Conservation (phyloP, 2,113 vertebrate species). For the Daubentonia madagascariensis region DNA sequence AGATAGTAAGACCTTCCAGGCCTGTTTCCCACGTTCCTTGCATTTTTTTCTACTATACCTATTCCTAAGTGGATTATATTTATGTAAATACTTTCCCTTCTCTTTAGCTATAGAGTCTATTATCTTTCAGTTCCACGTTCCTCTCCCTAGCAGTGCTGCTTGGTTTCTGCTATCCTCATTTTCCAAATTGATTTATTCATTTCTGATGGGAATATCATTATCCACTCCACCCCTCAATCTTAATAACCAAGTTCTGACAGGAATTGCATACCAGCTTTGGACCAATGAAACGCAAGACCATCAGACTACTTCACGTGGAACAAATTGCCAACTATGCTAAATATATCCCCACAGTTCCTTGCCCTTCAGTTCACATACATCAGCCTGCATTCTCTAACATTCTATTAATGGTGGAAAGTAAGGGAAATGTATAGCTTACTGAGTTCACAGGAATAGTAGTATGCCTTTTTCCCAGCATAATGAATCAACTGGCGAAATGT, state of each 20-base stretch:
- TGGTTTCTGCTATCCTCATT: constrained; percentile 32
- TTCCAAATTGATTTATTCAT: constrained; percentile 24
- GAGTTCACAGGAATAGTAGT: too few relatives aligned
- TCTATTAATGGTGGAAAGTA: too few relatives aligned
- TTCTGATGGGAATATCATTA: constrained; percentile 42
- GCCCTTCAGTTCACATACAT: too few relatives aligned
- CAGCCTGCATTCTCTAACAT: too few relatives aligned
- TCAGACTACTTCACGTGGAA: too few relatives aligned
- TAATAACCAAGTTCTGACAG: constrained; percentile 44
- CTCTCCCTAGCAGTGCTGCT: not conserved
- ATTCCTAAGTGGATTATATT: constrained; percentile 48
- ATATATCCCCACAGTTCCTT: too few relatives aligned
- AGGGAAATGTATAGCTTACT: too few relatives aligned
- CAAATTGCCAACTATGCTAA: too few relatives aligned
- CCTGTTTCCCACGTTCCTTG: not conserved
- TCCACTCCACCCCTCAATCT: not conserved
- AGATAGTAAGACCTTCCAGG: not conserved
- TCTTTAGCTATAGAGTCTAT: constrained; percentile 31
- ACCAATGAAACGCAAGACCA: constrained; percentile 31
- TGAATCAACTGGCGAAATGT: too few relatives aligned
- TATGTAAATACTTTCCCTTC: constrained; percentile 27
- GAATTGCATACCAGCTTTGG: constrained; percentile 37
- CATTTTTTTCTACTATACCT: constrained; percentile 18
- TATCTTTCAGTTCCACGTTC: not conserved
- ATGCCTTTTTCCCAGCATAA: too few relatives aligned